Percentiles rank a stretch among this genome's conserved stretches.
phyloP scores from a whole-genome alignment of 2,797 vertebrate species.

The Hemitrygon akajei region DNA sequence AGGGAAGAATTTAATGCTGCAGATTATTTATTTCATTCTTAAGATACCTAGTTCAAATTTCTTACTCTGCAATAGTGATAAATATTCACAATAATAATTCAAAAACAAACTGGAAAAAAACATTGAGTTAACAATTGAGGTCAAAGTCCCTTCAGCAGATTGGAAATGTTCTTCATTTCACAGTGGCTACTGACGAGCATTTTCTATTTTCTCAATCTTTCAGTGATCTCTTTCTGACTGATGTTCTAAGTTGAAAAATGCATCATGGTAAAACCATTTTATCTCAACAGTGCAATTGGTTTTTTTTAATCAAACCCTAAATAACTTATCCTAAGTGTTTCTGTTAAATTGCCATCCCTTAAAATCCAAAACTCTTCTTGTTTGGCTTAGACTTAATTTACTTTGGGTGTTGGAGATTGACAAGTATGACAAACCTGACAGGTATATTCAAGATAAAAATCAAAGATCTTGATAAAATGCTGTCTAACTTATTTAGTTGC shows the following conservation, averaged over 20 bases:
- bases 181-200: too few relatives aligned
- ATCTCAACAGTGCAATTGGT: neutral
- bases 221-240: neutral
- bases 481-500: too few relatives aligned
- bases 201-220: neutral
- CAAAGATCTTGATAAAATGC: neutral
- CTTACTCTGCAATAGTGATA: neutral
- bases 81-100: neutral
- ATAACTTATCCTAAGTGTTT: neutral
- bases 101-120: too few relatives aligned
- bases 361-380: neutral
- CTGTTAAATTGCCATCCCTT: constrained; percentile 1
- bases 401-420: neutral
- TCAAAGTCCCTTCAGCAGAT: too few relatives aligned
- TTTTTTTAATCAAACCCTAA: neutral
- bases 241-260: neutral
- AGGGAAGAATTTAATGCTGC: neutral
- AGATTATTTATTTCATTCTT: neutral
- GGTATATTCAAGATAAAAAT: neutral
- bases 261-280: neutral
- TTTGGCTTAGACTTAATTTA: neutral
- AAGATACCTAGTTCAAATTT: neutral
- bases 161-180: too few relatives aligned
- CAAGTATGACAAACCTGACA: constrained; percentile 11
- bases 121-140: too few relatives aligned